Percentiles rank a stretch among this genome's conserved stretches.
phyloP scores from a whole-genome alignment of 2,797 vertebrate genomes.

The Peromyscus melanophrys region DNA sequence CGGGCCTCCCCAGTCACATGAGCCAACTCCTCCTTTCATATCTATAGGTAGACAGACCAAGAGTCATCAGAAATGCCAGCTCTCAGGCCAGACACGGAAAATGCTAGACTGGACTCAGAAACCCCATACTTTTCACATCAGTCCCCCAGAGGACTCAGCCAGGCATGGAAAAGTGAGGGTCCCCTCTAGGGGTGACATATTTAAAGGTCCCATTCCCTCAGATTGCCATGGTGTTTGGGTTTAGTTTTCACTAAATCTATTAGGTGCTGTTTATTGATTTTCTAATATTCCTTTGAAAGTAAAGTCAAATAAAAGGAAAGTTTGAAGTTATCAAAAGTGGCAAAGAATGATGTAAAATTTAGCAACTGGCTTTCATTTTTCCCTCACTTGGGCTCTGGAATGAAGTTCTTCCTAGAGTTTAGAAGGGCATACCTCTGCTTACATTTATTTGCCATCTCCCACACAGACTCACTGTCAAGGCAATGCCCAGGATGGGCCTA shows the following conservation, averaged over 20 bases:
- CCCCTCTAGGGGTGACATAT: not conserved
- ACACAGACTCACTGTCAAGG: not conserved
- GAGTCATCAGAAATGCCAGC: not conserved
- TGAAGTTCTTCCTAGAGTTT: not conserved
- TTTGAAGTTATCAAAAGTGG: not conserved
- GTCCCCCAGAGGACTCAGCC: not conserved
- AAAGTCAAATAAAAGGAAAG: constrained; percentile 4
- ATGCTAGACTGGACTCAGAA: not conserved
- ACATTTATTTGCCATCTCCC: not conserved
- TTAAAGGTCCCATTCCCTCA: not conserved
- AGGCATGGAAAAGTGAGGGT: not conserved
- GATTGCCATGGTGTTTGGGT: not conserved
- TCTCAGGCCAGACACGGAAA: not conserved
- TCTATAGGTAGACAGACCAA: not conserved
- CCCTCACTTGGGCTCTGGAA: not conserved
- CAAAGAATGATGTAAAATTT: not conserved
- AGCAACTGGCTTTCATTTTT: not conserved
- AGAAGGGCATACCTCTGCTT: not conserved
- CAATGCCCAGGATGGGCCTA: not conserved
- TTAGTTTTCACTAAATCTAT: constrained; percentile 25
- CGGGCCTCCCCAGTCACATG: not conserved
- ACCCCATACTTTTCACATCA: not conserved
- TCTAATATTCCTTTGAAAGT: constrained; percentile 1
- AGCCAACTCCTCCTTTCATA: not conserved
- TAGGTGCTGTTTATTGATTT: not conserved